A percentile compares a stretch with the other conserved stretches of the same genome.
These are phyloP conservation scores for Vidua macroura DNA, from an alignment of 2,113 vertebrate species.

Conservation along the genomic window DNA sequence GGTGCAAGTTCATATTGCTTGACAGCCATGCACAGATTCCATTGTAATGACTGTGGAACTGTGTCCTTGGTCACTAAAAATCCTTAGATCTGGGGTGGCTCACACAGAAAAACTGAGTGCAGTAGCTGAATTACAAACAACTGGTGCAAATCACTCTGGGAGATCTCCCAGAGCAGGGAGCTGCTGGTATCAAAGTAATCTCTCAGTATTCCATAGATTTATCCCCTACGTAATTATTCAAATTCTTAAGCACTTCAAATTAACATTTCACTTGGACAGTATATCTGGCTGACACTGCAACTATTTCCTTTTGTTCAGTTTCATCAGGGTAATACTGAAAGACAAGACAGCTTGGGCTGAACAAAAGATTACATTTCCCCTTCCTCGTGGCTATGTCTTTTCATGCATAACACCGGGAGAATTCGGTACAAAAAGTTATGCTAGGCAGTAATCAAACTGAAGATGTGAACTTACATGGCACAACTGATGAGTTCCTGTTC, in stretches of 20 bases:
- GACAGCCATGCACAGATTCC: not conserved
- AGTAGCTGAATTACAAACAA: not conserved
- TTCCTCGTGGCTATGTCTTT: not conserved
- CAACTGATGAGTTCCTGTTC: constrained; percentile 92
- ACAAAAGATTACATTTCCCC: not conserved
- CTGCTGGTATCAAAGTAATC: not conserved
- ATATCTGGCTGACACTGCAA: constrained; percentile 4
- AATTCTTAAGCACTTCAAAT: constrained; percentile 42
- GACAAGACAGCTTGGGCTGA: constrained; percentile 7
- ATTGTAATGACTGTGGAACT: not conserved
- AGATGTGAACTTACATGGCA: constrained; percentile 84
- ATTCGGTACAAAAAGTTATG: constrained; percentile 8
- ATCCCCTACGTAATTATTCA: constrained; percentile 12
- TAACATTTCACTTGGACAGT: constrained; percentile 41
- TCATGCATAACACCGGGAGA: not conserved
- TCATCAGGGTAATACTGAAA: constrained; percentile 16
- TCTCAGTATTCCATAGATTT: not conserved
- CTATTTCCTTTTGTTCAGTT: constrained; percentile 16
- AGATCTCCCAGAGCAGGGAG: not conserved
- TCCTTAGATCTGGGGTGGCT: not conserved
- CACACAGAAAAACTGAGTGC: not conserved
- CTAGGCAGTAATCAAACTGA: not conserved
- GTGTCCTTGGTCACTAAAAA: not conserved
- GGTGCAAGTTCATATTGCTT: not conserved
- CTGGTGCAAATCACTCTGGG: not conserved